phyloP scores from a whole-genome alignment of 2,888 invertebrate species.

The Auanema sp. region DNA sequence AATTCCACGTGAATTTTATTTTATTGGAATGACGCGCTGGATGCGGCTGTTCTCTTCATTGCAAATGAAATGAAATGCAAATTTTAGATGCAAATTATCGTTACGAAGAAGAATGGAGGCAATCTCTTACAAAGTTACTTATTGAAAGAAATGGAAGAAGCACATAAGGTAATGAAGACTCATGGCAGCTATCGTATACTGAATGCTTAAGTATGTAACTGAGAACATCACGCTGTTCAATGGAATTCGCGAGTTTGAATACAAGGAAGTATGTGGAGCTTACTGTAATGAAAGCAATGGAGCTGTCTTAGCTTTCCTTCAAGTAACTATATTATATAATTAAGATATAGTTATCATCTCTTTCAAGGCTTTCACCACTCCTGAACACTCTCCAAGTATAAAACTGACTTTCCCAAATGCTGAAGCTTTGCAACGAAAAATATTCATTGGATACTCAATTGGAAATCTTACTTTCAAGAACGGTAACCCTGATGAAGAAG shows the following conservation, averaged over 20 bases:
- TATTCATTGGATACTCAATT: slow-evolving; percentile 49
- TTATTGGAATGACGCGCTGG: neutral
- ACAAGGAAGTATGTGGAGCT: slow-evolving; percentile 56
- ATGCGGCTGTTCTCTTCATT: neutral
- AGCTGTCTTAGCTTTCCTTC: slow-evolving; percentile 52
- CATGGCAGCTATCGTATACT: neutral
- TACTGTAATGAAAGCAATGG: slow-evolving; percentile 62
- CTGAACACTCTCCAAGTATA: slow-evolving; percentile 22
- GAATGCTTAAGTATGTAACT: slow-evolving; percentile 27
- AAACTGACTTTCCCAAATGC: slow-evolving; percentile 56
- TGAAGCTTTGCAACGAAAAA: slow-evolving; percentile 42
- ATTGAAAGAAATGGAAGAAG: slow-evolving; percentile 45
- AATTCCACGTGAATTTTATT: neutral
- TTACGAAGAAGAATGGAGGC: slow-evolving; percentile 53
- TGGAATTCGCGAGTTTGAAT: slow-evolving; percentile 27
- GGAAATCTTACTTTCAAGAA: slow-evolving; percentile 38
- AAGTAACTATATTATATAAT: slow-evolving; percentile 33
- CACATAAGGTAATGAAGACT: slow-evolving; percentile 28
- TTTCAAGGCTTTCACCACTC: slow-evolving; percentile 24
- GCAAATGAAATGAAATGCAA: neutral
- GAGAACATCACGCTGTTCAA: slow-evolving; percentile 41
- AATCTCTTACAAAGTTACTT: slow-evolving; percentile 43
- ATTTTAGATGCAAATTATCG: slow-evolving; percentile 59
- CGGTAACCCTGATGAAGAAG: slow-evolving; percentile 18
- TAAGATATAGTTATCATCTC: too few species aligned